Evolutionary conservation across 1,140 invertebrate species (phyloP), one percentile per base, ranked within the genome.

Genomic region (Drosophila tsacasi): DNA sequence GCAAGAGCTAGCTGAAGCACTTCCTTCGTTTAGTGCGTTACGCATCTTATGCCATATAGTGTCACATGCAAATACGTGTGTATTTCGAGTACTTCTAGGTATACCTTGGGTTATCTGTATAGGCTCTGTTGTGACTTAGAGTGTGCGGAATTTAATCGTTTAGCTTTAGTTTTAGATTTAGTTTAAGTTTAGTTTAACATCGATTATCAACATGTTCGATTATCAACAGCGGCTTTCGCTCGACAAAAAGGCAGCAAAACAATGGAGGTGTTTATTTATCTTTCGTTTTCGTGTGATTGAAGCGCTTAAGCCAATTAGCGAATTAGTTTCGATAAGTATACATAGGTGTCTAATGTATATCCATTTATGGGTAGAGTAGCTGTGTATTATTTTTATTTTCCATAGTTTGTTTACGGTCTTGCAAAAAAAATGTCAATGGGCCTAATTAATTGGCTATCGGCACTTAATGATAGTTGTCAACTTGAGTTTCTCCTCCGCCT

Each of bases 161-260:
- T 49, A 2, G 35, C 5, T 37, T 37, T 5, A 37, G 35, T 13
- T 32, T 32, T 32, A 32, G 30, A 9, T 7, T 47, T 54, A 17
- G 12, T 30, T 50, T 39, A 46, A 39, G 27, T 59, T 57, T 57
- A 35, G 19, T 59, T 59, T 40, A 50, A 32, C 60, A 71, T 71
- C 42, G 71, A 71, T 79, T 83, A 81, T 82, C 73, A 73, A 81
- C 79, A 77, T 30, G 44, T 66, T 86, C 62, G 83, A 81, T 71
- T 82, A 86, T 86, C 82, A 86, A 84, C 60, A 85, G 57, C 78
- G 30, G 62, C 32, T 68, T 39, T 57, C 10, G 39, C 46, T 25
- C 13, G 37, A 27, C 40, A 39, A 52, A 67, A 37, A 32, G 50
- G 52, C 35, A 37, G 15, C 35, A 57, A 66, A 65, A 62, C 19